phyloP scores from a whole-genome alignment of 2,113 vertebrate species.

The Hippoglossus stenolepis region DNA sequence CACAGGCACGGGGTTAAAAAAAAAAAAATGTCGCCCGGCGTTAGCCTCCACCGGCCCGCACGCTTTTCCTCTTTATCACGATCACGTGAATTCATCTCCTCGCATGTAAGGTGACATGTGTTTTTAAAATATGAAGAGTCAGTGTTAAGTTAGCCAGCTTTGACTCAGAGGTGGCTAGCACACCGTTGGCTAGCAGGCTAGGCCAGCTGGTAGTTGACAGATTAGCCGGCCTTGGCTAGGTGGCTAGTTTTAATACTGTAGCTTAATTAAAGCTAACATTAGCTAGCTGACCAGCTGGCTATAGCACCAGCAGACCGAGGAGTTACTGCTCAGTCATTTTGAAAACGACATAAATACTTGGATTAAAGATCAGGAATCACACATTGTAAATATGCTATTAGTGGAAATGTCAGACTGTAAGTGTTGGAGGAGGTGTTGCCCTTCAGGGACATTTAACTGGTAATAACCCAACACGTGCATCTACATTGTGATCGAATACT shows the following conservation, averaged over 20 bases:
- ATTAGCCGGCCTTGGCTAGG: conserved; percentile 72
- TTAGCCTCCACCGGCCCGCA: not conserved
- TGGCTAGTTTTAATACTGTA: conserved; percentile 53
- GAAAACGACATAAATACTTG: not conserved
- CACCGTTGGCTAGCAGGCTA: conserved; percentile 52
- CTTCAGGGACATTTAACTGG: not conserved
- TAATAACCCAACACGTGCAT: not conserved
- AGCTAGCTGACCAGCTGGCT: conserved; percentile 35
- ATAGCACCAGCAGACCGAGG: not conserved
- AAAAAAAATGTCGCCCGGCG: conserved; percentile 16
- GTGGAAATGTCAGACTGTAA: not conserved
- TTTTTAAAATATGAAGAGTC: conserved; percentile 24
- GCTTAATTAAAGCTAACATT: conserved; percentile 58
- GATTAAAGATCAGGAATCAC: not conserved
- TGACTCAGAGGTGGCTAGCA: conserved; percentile 44
- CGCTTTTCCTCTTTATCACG: not conserved
- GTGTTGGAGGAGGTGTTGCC: not conserved
- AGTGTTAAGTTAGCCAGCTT: conserved; percentile 52
- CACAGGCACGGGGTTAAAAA: conserved; percentile 22
- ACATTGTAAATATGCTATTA: not conserved
- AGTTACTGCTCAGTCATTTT: not conserved
- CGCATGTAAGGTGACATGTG: conserved; percentile 3
- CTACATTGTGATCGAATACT: not conserved
- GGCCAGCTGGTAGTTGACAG: conserved; percentile 69
- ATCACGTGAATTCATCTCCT: not conserved